These are phyloP conservation scores for Harpagifer antarcticus DNA, from an alignment of 2,797 vertebrate genomes.

Conservation along the genomic window DNA sequence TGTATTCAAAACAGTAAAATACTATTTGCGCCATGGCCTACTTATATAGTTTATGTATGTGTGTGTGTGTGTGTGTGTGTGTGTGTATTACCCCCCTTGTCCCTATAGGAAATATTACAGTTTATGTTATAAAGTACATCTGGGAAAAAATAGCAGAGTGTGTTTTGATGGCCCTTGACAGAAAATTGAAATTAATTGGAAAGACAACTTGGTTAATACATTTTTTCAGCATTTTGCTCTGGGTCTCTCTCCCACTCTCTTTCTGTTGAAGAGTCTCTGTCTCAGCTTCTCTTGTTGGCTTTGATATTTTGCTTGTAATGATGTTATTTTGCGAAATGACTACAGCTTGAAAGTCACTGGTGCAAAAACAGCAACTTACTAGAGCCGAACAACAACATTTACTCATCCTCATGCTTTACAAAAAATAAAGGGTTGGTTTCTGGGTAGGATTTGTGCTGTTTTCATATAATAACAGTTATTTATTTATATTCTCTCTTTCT, in stretches of 20 bases:
- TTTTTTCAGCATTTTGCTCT: conserved; percentile 27
- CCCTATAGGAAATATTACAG: conserved; percentile 16
- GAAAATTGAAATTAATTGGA: conserved; percentile 46
- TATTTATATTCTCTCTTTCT: background rate
- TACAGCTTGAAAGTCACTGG: background rate
- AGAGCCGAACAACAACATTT: background rate
- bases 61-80: conserved; percentile 24
- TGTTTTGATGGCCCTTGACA: conserved; percentile 17
- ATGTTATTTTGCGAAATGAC: conserved; percentile 29
- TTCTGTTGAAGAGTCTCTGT: background rate
- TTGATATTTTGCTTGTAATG: conserved; percentile 35
- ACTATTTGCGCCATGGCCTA: conserved; percentile 11
- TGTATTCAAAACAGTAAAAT: too few species aligned
- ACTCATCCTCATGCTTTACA: background rate
- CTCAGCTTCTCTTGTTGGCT: background rate
- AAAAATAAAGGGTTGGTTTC: background rate
- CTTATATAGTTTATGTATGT: conserved; percentile 4
- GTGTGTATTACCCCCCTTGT: conserved; percentile 18
- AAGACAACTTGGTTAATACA: conserved; percentile 32
- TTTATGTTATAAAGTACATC: conserved; percentile 36
- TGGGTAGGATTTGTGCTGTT: background rate
- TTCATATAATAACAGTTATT: background rate
- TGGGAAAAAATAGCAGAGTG: conserved; percentile 2
- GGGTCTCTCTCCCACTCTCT: background rate
- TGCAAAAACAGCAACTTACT: conserved; percentile 9